phyloP scores from a whole-genome alignment of 2,888 invertebrate species.

The Syrphus vitripennis region DNA sequence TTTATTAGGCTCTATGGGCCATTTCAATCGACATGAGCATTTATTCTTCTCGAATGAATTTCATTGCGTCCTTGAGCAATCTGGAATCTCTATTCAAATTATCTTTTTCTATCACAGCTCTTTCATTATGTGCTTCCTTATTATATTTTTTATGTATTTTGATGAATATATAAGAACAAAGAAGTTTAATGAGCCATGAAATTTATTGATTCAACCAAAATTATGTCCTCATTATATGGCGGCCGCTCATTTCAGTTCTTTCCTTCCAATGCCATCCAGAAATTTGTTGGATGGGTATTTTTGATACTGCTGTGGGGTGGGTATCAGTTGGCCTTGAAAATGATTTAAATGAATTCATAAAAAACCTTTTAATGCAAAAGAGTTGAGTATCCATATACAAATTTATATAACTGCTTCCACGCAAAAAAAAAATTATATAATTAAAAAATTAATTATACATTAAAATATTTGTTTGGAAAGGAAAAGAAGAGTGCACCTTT shows the following conservation, averaged over 20 bases:
- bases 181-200: conserved; percentile 4
- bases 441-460: conserved; percentile 40
- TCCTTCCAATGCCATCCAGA: neutral
- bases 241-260: neutral
- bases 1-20: neutral
- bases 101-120: neutral
- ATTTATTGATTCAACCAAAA: conserved; percentile 52
- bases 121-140: neutral
- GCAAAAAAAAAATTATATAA: conserved; percentile 1
- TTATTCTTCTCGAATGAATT: conserved; percentile 12
- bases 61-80: neutral
- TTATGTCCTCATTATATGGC: conserved; percentile 37
- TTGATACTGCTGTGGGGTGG: neutral
- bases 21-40: conserved; percentile 12
- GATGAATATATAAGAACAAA: neutral
- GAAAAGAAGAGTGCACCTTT: conserved; percentile 1
- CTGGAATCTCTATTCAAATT: conserved; percentile 13
- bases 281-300: neutral
- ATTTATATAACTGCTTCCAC: neutral
- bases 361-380: conserved; percentile 28
- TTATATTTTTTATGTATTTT: neutral
- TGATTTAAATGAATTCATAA: conserved; percentile 13
- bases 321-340: conserved; percentile 6
- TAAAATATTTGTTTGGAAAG: neutral
- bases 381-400: neutral